Conservation (phyloP, 2,113 vertebrate species). For the Podarcis muralis region DNA sequence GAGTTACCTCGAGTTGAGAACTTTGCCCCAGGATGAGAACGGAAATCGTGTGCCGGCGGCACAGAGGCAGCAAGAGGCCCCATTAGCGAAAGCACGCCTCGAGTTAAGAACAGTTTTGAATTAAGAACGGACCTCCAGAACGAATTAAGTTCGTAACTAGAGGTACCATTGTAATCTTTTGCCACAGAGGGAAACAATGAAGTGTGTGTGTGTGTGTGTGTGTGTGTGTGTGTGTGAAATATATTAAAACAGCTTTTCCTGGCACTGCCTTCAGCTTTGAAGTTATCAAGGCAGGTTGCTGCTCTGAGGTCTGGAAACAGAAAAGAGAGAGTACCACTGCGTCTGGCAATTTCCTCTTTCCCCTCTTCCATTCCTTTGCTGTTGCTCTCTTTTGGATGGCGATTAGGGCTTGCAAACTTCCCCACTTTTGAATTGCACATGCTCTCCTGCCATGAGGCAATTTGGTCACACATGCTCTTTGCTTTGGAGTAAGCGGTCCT, state of each 20-base stretch:
- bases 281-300: slow-evolving; percentile 47
- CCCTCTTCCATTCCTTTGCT: background rate
- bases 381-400: background rate
- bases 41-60: too few relatives aligned
- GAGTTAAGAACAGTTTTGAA: too few relatives aligned
- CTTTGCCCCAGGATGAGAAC: too few relatives aligned
- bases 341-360: slow-evolving; percentile 8
- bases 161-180: background rate
- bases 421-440: background rate
- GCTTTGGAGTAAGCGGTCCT: background rate
- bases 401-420: background rate
- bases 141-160: too few relatives aligned
- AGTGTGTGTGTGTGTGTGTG: slow-evolving; percentile 53
- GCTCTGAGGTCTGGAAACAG: slow-evolving; percentile 55
- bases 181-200: slow-evolving; percentile 60
- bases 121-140: too few relatives aligned
- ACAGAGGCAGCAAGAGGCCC: too few relatives aligned
- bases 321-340: slow-evolving; percentile 35
- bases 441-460: background rate
- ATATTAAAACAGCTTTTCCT: slow-evolving; percentile 33
- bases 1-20: too few relatives aligned
- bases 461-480: background rate
- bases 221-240: slow-evolving; percentile 27
- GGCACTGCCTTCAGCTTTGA: slow-evolving; percentile 35
- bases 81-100: too few relatives aligned